These are phyloP conservation scores for Uropetala carovei DNA, from an alignment of 2,888 invertebrate species.

Conservation along the genomic window DNA sequence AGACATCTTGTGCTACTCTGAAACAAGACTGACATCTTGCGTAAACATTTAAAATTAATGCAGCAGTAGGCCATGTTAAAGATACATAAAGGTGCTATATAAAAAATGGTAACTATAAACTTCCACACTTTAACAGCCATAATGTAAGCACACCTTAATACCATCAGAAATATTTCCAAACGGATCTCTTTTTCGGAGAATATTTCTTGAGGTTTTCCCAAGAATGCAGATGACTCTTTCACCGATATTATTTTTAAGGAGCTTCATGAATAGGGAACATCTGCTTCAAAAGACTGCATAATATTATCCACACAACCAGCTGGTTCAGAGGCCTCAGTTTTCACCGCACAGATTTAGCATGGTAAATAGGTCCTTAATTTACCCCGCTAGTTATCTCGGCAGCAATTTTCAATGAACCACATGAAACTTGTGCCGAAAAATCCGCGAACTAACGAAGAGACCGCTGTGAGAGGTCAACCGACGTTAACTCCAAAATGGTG, in stretches of 20 bases:
- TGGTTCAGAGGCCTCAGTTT: not conserved
- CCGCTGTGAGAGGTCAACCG: not conserved
- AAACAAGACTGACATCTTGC: too few relatives aligned
- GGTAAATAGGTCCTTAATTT: constrained; percentile 28
- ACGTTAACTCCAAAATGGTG: not conserved
- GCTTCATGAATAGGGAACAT: not conserved
- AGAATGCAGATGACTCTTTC: not conserved
- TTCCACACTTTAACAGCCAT: too few relatives aligned
- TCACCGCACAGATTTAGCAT: constrained; percentile 13
- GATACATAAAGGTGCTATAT: too few relatives aligned
- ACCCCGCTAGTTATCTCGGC: not conserved
- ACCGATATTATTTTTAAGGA: not conserved
- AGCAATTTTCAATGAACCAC: not conserved
- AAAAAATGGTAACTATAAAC: too few relatives aligned
- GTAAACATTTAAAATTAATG: too few relatives aligned
- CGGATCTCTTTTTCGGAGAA: too few relatives aligned
- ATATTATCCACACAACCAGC: constrained; percentile 11
- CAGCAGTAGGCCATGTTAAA: too few relatives aligned
- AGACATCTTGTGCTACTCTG: too few relatives aligned
- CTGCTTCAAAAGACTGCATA: too few relatives aligned
- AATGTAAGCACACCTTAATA: too few relatives aligned
- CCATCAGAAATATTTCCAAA: too few relatives aligned
- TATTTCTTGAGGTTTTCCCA: not conserved
- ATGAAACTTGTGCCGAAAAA: not conserved
- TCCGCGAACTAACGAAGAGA: not conserved